These are phyloP conservation scores for Phrixothrix hirtus DNA, from an alignment of 2,888 invertebrate species.

Conservation along the genomic window DNA sequence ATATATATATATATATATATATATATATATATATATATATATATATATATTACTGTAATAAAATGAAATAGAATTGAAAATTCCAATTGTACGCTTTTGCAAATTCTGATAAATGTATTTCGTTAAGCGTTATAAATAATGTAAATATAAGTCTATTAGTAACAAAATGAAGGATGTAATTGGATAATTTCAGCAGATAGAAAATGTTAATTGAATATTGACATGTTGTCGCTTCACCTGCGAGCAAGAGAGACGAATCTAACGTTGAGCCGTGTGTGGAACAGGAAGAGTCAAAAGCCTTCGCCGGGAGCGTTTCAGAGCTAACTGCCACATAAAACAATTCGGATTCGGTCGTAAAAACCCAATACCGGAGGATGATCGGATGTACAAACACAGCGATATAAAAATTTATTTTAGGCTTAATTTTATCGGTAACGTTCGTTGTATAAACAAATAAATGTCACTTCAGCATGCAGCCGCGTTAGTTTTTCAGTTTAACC, in stretches of 20 bases:
- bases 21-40: too few relatives aligned
- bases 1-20: too few relatives aligned
- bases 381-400: constrained; percentile 39
- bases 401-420: constrained; percentile 39
- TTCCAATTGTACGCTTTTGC: too few relatives aligned
- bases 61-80: not conserved
- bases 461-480: constrained; percentile 9
- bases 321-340: constrained; percentile 42
- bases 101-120: too few relatives aligned
- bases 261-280: constrained; percentile 33
- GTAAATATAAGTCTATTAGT: too few relatives aligned
- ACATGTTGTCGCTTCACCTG: constrained; percentile 32
- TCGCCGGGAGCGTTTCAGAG: constrained; percentile 37
- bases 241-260: constrained; percentile 18
- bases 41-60: too few relatives aligned
- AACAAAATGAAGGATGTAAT: not conserved
- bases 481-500: constrained; percentile 16
- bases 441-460: constrained; percentile 21
- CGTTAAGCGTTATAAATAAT: too few relatives aligned
- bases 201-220: constrained; percentile 31
- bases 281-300: constrained; percentile 23
- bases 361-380: constrained; percentile 40
- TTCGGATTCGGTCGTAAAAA: constrained; percentile 44
- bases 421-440: constrained; percentile 33
- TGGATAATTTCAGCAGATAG: not conserved